phyloP scores from a whole-genome alignment of 2,888 invertebrate species.

The Lathronympha strigana region DNA sequence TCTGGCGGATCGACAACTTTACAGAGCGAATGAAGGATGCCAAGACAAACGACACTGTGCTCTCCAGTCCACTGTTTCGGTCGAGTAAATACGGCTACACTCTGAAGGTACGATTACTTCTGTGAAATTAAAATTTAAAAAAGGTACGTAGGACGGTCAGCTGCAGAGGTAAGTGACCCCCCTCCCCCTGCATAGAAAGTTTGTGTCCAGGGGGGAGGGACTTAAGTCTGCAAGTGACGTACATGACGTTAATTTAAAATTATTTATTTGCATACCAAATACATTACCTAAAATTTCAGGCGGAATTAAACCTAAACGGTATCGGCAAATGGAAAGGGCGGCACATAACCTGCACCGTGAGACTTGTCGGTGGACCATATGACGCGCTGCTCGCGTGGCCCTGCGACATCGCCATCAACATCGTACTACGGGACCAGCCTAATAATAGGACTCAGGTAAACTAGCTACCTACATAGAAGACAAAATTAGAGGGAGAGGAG shows the following conservation, averaged over 20 bases:
- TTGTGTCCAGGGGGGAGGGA: no score
- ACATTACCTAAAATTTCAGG: slow-evolving; percentile 62
- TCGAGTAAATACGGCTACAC: slow-evolving; percentile 90
- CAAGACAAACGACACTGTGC: slow-evolving; percentile 85
- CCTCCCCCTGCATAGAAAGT: no score
- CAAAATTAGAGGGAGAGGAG: neutral
- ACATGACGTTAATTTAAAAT: no score
- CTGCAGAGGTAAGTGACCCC: no score
- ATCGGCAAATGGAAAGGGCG: slow-evolving; percentile 91
- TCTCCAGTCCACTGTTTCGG: slow-evolving; percentile 88
- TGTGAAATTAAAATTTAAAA: neutral
- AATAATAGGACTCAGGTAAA: slow-evolving; percentile 73
- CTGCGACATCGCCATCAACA: slow-evolving; percentile 86
- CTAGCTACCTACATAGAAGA: neutral
- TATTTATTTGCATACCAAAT: no score
- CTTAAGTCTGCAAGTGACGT: no score
- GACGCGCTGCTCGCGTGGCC: slow-evolving; percentile 90
- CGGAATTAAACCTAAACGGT: slow-evolving; percentile 89
- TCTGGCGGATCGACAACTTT: slow-evolving; percentile 89
- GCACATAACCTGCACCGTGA: slow-evolving; percentile 88
- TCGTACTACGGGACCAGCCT: slow-evolving; percentile 87
- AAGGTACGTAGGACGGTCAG: neutral
- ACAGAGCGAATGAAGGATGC: slow-evolving; percentile 87
- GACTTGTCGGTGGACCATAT: slow-evolving; percentile 88
- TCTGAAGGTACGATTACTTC: slow-evolving; percentile 79